phyloP scores from a whole-genome alignment of 2,888 invertebrate genomes.

The Dichetophora obliterata region DNA sequence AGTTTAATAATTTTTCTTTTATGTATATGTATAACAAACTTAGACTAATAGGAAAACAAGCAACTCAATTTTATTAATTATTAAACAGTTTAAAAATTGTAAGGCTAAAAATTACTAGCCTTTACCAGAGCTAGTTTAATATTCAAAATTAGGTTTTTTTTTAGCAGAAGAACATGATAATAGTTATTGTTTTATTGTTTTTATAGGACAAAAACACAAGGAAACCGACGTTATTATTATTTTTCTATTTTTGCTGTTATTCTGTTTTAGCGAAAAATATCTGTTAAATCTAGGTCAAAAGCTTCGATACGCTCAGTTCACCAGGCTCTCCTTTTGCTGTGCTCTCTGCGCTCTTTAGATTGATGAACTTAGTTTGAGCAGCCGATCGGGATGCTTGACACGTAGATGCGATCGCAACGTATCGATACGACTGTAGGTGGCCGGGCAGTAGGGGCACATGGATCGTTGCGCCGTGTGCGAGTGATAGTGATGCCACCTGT shows the following conservation, averaged over 20 bases:
- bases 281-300: neutral
- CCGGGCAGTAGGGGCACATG: conserved; percentile 86
- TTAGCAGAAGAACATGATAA: neutral
- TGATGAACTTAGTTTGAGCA: conserved; percentile 67
- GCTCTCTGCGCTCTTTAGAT: conserved; percentile 55
- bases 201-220: conserved; percentile 10
- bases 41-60: conserved; percentile 32
- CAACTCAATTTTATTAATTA: conserved; percentile 16
- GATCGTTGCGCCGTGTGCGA: conserved; percentile 85
- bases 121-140: neutral
- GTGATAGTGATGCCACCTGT: conserved; percentile 90
- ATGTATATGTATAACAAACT: conserved; percentile 23
- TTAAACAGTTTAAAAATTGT: neutral
- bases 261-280: neutral
- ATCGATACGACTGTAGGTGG: conserved; percentile 89
- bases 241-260: neutral
- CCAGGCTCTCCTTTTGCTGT: neutral
- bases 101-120: neutral
- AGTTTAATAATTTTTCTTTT: neutral
- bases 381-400: conserved; percentile 76
- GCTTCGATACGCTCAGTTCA: neutral
- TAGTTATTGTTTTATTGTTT: neutral
- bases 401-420: conserved; percentile 86
- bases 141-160: conserved; percentile 5
- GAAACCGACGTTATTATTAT: conserved; percentile 16